These are phyloP conservation scores for Isichthys henryi DNA, from an alignment of 2,113 vertebrate genomes.

Conservation along the genomic window DNA sequence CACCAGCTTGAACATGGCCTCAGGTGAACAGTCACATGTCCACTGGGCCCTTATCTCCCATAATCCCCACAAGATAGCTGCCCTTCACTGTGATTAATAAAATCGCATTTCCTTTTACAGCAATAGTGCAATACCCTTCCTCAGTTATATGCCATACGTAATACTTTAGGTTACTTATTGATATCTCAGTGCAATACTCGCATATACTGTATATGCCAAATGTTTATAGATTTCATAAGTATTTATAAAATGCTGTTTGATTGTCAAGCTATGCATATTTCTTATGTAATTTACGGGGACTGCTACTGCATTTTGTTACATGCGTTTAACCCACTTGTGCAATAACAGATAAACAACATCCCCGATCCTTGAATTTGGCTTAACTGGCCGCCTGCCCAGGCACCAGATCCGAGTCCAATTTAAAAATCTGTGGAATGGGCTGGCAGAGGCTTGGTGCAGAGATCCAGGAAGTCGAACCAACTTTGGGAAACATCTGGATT, in stretches of 20 bases:
- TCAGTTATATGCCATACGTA: not conserved
- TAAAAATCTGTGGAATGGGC: not conserved
- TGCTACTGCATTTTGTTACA: not conserved
- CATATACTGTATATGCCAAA: not conserved
- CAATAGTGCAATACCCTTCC: not conserved
- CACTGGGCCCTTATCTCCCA: not conserved
- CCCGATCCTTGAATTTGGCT: not conserved
- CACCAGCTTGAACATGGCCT: not conserved
- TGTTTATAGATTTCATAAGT: not conserved
- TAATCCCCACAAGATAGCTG: not conserved
- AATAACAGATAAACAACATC: not conserved
- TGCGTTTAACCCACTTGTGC: not conserved
- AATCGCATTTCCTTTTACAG: not conserved
- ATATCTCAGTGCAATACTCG: not conserved
- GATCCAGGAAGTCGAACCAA: not conserved
- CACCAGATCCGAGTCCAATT: not conserved
- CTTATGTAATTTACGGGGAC: not conserved
- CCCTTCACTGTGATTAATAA: not conserved
- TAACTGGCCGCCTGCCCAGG: not conserved
- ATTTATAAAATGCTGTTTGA: not conserved
- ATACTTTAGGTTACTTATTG: not conserved
- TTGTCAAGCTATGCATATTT: not conserved
- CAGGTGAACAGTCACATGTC: not conserved
- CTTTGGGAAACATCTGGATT: not conserved
- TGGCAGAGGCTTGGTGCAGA: not conserved